phyloP scores from a whole-genome alignment of 1,140 invertebrate genomes.

The Drosophila littoralis region DNA sequence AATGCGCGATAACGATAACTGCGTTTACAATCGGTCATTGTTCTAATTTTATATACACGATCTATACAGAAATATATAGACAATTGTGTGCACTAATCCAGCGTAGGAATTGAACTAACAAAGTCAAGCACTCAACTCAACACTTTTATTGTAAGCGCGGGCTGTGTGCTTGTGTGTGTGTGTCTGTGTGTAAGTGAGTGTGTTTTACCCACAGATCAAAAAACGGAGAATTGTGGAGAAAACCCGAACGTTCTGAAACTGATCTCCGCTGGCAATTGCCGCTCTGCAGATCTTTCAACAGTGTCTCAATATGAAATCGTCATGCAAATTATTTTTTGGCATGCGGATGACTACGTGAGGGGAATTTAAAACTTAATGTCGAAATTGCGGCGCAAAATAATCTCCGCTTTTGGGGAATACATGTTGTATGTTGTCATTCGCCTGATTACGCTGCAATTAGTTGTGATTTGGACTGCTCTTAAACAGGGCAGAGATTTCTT shows the following conservation, averaged over 20 bases:
- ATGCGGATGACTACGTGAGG: constrained; percentile 20
- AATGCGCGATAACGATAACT: constrained; percentile 20
- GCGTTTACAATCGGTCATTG: constrained; percentile 31
- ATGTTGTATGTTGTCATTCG: background rate
- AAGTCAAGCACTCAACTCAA: background rate
- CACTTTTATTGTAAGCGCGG: constrained; percentile 35
- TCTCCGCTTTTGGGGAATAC: background rate
- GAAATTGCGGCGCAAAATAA: constrained; percentile 24
- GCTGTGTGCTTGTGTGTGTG: background rate
- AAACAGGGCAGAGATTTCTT: constrained; percentile 53
- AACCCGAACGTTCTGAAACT: constrained; percentile 20
- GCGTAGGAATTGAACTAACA: constrained; percentile 31
- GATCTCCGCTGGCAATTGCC: background rate
- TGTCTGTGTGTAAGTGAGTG: background rate
- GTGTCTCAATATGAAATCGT: constrained; percentile 26
- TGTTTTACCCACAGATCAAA: constrained; percentile 24
- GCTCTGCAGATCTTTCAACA: constrained; percentile 14
- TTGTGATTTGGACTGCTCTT: constrained; percentile 7
- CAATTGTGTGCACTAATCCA: constrained; percentile 9
- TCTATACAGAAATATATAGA: background rate
- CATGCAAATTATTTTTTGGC: constrained; percentile 38
- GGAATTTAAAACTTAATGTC: constrained; percentile 11
- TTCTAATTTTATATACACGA: background rate
- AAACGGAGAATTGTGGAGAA: constrained; percentile 24
- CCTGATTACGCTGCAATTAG: constrained; percentile 15